Conservation (phyloP, 1,140 invertebrate genomes). For the Paracyclopina nana region DNA sequence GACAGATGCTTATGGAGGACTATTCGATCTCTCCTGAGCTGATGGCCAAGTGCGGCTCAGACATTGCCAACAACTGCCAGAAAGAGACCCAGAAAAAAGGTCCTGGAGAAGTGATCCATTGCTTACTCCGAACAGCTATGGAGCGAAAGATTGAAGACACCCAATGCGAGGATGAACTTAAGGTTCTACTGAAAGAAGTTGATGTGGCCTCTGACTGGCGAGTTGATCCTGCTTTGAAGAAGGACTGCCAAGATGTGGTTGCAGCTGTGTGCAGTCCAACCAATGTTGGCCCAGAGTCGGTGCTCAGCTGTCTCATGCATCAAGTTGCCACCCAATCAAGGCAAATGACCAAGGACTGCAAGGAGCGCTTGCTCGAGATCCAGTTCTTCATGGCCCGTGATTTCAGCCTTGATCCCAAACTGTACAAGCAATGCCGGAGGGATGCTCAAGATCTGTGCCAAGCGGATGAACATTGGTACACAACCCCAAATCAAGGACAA, state of each 20-base stretch:
- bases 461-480: constrained; percentile 54
- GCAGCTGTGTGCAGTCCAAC: constrained; percentile 28
- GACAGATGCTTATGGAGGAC: constrained; percentile 76
- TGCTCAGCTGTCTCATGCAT: constrained; percentile 84
- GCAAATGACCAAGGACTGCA: constrained; percentile 69
- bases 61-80: constrained; percentile 35
- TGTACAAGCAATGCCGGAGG: constrained; percentile 65
- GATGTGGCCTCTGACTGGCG: constrained; percentile 75
- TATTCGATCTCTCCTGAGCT: constrained; percentile 78
- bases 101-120: constrained; percentile 25
- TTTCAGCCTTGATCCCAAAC: constrained; percentile 70
- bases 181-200: constrained; percentile 50
- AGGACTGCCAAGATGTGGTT: constrained; percentile 63
- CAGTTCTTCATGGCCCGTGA: constrained; percentile 91
- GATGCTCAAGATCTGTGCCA: constrained; percentile 65
- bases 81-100: neutral
- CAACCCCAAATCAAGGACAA: constrained; percentile 22
- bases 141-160: neutral
- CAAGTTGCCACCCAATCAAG: constrained; percentile 47
- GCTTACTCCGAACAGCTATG: constrained; percentile 41
- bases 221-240: constrained; percentile 65
- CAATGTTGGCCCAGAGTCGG: constrained; percentile 26
- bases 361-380: constrained; percentile 75
- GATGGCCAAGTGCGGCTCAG: constrained; percentile 62
- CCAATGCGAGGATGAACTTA: constrained; percentile 23